Percentiles rank a stretch among this genome's conserved stretches.
These are phyloP conservation scores for Syngnathoides biaculeatus DNA, from an alignment of 2,113 vertebrate species.

Conservation along the genomic window DNA sequence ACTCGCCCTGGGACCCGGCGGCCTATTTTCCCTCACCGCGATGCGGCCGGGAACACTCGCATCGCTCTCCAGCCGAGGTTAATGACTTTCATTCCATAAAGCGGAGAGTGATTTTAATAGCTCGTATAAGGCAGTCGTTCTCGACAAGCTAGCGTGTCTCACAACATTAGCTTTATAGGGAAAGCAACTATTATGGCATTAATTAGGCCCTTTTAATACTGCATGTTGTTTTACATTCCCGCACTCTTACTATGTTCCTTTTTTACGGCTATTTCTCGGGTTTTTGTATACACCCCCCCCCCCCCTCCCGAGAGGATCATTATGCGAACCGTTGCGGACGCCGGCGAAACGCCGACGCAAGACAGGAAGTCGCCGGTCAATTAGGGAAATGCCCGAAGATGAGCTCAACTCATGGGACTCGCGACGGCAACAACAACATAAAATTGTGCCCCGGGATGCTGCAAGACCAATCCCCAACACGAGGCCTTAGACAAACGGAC, in stretches of 20 bases:
- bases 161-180: conserved; percentile 56
- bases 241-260: neutral
- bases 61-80: conserved; percentile 54
- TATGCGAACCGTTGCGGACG: conserved; percentile 49
- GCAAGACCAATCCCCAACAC: conserved; percentile 27
- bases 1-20: conserved; percentile 19
- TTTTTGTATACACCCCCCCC: conserved; percentile 12
- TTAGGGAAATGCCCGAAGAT: conserved; percentile 63
- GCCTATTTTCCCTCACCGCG: conserved; percentile 38
- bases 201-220: conserved; percentile 28
- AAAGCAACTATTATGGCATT: conserved; percentile 32
- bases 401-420: conserved; percentile 49
- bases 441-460: conserved; percentile 35
- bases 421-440: conserved; percentile 30
- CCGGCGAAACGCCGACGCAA: conserved; percentile 34
- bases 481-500: conserved; percentile 61
- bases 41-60: conserved; percentile 41
- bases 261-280: conserved; percentile 15
- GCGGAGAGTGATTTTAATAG: conserved; percentile 72
- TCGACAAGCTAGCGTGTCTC: conserved; percentile 57
- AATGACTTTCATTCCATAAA: conserved; percentile 75
- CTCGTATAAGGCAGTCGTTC: conserved; percentile 65
- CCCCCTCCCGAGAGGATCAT: conserved; percentile 25
- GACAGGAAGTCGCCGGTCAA: conserved; percentile 51
- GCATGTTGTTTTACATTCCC: neutral